Percentiles rank a stretch among this genome's conserved stretches.
These are phyloP conservation scores for Archivesica marissinica DNA, from an alignment of 1,140 invertebrate species.

Conservation along the genomic window DNA sequence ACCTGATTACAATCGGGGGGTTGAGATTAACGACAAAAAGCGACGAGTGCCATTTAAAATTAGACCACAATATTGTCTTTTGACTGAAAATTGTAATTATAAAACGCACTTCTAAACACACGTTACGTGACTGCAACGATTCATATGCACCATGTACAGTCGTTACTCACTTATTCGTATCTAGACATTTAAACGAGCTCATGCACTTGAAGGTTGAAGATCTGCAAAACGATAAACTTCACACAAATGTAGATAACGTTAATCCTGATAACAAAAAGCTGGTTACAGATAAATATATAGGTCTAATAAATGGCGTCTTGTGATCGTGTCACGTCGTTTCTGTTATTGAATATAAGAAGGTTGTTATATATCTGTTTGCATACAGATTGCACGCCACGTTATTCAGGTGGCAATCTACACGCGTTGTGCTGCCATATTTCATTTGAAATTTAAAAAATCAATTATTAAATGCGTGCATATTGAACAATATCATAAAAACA, in stretches of 20 bases:
- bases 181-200: conserved; percentile 26
- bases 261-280: conserved; percentile 36
- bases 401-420: background rate
- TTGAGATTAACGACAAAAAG: too few species aligned
- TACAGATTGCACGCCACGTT: background rate
- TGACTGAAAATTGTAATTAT: too few species aligned
- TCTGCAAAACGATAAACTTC: conserved; percentile 33
- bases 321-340: background rate
- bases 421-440: too few species aligned
- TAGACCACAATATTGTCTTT: too few species aligned
- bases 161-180: background rate
- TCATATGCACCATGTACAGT: conserved; percentile 11
- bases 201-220: conserved; percentile 29
- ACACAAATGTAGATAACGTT: conserved; percentile 32
- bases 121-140: conserved; percentile 34
- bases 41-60: too few species aligned
- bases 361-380: background rate
- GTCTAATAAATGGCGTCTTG: background rate
- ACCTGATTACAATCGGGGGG: too few species aligned
- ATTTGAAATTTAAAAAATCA: too few species aligned
- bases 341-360: background rate
- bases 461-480: too few species aligned
- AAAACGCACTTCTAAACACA: background rate
- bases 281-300: conserved; percentile 6
- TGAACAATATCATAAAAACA: too few species aligned